phyloP scores from a whole-genome alignment of 2,888 invertebrate species.

The Priapulus caudatus region DNA sequence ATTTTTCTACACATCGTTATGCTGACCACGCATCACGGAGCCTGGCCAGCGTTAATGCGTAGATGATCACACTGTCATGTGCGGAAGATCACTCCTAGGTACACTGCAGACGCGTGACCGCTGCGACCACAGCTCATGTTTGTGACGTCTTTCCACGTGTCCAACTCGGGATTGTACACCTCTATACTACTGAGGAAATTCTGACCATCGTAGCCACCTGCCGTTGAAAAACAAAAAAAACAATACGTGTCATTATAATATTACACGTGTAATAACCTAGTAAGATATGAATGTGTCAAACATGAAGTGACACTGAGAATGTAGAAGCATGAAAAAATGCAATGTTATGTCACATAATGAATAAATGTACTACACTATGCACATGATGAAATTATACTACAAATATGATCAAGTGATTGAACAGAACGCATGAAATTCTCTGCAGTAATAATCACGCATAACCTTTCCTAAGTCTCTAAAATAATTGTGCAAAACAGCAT shows the following conservation, averaged over 20 bases:
- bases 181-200: conserved; percentile 74
- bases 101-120: conserved; percentile 81
- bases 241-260: no score
- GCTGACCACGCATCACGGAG: no score
- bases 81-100: conserved; percentile 31
- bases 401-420: no score
- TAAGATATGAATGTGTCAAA: background rate
- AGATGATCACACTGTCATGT: background rate
- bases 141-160: conserved; percentile 63
- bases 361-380: background rate
- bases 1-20: no score
- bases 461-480: no score
- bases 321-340: background rate
- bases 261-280: conserved; percentile 4
- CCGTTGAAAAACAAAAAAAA: conserved; percentile 23
- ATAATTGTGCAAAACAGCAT: no score
- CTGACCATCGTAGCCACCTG: conserved; percentile 79
- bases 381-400: no score
- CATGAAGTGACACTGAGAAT: background rate
- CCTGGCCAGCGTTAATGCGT: no score
- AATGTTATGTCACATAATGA: background rate
- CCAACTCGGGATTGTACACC: conserved; percentile 64
- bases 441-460: conserved; percentile 1
- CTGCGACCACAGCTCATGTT: conserved; percentile 72
- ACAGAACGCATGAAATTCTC: no score